A percentile compares a stretch with the other conserved stretches of the same genome.
Evolutionary conservation across 2,888 invertebrate genomes (phyloP).

Genomic region (Parapristionchus giblindavisi): DNA sequence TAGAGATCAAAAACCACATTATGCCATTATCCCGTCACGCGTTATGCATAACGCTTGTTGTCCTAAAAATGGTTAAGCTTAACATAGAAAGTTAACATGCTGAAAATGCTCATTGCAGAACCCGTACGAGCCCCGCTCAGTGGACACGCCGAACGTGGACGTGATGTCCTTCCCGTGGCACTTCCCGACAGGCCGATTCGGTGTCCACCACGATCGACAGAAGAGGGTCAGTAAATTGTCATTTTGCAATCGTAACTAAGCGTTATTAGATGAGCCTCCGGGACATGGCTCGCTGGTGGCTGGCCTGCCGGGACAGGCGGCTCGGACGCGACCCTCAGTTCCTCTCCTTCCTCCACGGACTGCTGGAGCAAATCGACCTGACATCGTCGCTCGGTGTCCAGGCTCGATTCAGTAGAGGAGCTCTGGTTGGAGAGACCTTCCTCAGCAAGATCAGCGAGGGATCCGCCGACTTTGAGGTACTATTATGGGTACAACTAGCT

Average conservation of each 20-base stretch:
- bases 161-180: neutral
- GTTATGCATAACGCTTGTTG: no score
- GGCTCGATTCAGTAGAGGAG: neutral
- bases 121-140: neutral
- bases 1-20: no score
- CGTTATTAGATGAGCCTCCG: neutral
- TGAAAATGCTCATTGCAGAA: neutral
- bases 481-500: neutral
- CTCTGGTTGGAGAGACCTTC: neutral
- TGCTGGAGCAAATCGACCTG: constrained; percentile 3
- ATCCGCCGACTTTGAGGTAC: neutral
- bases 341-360: neutral
- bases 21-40: no score
- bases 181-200: neutral
- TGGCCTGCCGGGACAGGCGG: neutral
- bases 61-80: no score
- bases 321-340: neutral
- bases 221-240: neutral
- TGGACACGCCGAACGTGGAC: neutral
- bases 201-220: neutral
- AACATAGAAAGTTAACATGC: neutral
- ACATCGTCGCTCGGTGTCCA: neutral
- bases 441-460: neutral
- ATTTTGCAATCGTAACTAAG: neutral
- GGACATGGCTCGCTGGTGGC: neutral